Evolutionary conservation across 2,113 vertebrate species (phyloP), one percentile per base, ranked within the genome.

Genomic region (Lepus timidus): DNA sequence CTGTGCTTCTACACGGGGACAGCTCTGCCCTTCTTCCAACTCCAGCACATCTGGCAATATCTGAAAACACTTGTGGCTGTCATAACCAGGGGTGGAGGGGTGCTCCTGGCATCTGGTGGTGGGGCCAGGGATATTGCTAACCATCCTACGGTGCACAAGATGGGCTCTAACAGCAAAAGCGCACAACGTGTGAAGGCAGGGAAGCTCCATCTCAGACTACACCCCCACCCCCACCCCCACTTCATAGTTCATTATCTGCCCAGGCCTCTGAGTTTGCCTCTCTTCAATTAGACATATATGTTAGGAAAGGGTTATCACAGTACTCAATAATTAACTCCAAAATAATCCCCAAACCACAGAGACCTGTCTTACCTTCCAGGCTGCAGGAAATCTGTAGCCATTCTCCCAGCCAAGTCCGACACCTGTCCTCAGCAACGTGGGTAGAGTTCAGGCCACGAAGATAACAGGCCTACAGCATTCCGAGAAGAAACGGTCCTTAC

Each of bases 381-480:
- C 97, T 96, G 12, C 98, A 97, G 67, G 99, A 99, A 44, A 99
- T 97, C 76, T 99, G 94, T 6, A 99, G 98, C 99, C 99, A 99
- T 86, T 98, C 98, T 85, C 97, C 97, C 93, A 99, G 97, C 99
- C 99, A 99, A 31, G 98, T 98, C 0, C 96, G 97, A 96, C 99
- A 99, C 95, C 98, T 98, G 0, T 97, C 82, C 31, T 93, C 14
- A 58, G 90, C 95, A 4, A 99, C 95, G 13, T 65, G 88, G 1
- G 98, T 96, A 29, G 98, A 97, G 95, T 99, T 98, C 20, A 99
- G 97, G 1, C 99, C 99, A 9, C 99, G 98, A 17, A 99, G 68
- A 65, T 99, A 99, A 97, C 99, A 99, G 31, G 99, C 99, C 99
- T 99, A 95, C 5, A 81, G 88, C 27, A 6, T 36, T 62, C 91